Base-by-base conservation (phyloP, 64 coral and sea anemone genomes). In the Montipora capricornis region DNA sequence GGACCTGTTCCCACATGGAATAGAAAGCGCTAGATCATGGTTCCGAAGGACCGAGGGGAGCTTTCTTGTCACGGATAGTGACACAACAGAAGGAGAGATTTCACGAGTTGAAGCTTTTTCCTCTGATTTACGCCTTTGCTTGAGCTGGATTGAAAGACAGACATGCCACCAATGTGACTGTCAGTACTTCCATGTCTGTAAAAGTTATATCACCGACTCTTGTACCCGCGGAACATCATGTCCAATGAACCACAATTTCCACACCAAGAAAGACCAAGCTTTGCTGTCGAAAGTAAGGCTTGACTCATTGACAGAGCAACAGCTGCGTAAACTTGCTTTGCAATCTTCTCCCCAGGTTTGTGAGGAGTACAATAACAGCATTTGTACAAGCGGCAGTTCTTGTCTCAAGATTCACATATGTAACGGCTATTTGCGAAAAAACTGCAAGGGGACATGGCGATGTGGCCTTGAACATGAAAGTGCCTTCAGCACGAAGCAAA, bases 281-380 rank as follows among this genome's bases (percentile, higher is more conserved):
- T 66, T 85, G 44, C 51, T 84, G 37, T 67, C 67, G 3, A 91
- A 47, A 49, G 20, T 88, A 44, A 90, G 60, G 24, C 53, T 84
- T 44, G 76, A 91, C n/a, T 3, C 51, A 13, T 87, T 95, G 15
- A 91, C 82, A 5, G 89, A 87, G 7, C 20, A 87, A 50, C 94
- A 95, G 48, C 75, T 95, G 6, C 89, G 66, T 10, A 46, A 9
- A 47, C 44, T 93, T 4, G 92, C 88, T 4, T 51, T 77, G 8
- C 76, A 70, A 11, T 94, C 93, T 1, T 90, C 87, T 45, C 93
- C 89, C 20, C 89, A 88, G 80, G 68, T 95, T 52, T 95, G 94
- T 68, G 45, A 70, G 3, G 82, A 91, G 1, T 91, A 95, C 74
- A 95, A 95, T 80, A 91, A 91, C 60, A 66, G 49, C 0, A 60